Evolutionary conservation across 2,797 vertebrate species (phyloP).

Genomic region (Anisognathus igniventris): DNA sequence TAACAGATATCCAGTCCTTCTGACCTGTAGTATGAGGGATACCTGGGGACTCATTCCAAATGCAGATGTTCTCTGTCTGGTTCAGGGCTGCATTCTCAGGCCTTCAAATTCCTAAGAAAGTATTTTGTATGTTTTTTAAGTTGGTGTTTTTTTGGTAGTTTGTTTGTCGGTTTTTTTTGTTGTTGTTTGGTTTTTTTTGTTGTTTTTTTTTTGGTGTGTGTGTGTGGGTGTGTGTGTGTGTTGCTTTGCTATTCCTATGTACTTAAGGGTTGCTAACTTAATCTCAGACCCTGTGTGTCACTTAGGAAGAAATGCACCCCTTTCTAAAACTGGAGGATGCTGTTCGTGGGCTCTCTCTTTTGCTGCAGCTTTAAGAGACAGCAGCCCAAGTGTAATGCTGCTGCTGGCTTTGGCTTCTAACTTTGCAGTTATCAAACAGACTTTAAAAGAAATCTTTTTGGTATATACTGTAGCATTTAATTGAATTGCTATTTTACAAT

Average conservation of each 20-base stretch:
- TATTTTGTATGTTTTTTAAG: not conserved
- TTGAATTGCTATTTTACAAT: not conserved
- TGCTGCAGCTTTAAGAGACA: not conserved
- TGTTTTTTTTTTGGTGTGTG: too few species aligned
- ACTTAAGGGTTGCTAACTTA: not conserved
- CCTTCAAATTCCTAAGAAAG: not conserved
- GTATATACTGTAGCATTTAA: not conserved
- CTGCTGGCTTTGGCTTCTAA: not conserved
- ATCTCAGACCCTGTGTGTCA: not conserved
- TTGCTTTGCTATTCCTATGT: not conserved
- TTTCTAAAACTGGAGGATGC: not conserved
- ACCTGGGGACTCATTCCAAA: not conserved
- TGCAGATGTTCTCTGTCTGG: not conserved
- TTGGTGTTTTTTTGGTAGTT: too few species aligned
- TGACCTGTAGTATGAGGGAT: not conserved
- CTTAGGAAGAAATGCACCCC: not conserved
- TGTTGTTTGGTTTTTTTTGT: too few species aligned
- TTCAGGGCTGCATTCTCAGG: not conserved
- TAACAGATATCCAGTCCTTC: not conserved
- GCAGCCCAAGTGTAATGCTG: not conserved
- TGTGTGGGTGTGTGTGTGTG: too few species aligned
- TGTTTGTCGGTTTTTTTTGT: too few species aligned
- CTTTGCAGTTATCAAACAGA: not conserved
- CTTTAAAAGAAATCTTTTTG: not conserved
- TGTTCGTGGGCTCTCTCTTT: not conserved